Evolutionary conservation across 2,797 vertebrate species (phyloP).

Genomic region (Paratrypauchen microcephalus): DNA sequence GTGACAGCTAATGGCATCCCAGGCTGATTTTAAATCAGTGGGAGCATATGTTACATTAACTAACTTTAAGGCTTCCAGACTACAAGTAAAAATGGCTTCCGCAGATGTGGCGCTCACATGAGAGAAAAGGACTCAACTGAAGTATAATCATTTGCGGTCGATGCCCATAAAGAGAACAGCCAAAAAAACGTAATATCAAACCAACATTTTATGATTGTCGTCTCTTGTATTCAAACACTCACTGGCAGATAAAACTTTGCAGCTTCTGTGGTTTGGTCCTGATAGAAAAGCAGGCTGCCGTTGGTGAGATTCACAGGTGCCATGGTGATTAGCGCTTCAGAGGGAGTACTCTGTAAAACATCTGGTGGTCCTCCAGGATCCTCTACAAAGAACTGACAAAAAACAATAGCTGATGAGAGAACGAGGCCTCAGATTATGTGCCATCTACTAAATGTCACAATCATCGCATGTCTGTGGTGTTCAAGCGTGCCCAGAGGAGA

Average conservation of each 20-base stretch:
- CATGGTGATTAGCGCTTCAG: slow-evolving; percentile 56
- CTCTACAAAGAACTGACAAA: slow-evolving; percentile 88
- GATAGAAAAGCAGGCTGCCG: slow-evolving; percentile 66
- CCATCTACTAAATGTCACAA: neutral
- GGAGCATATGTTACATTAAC: too few species aligned
- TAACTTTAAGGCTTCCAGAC: too few species aligned
- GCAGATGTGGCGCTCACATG: too few species aligned
- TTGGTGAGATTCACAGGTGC: slow-evolving; percentile 83
- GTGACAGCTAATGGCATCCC: too few species aligned
- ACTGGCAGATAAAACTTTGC: slow-evolving; percentile 93
- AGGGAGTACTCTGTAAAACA: slow-evolving; percentile 51
- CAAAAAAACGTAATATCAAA: neutral
- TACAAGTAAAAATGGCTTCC: too few species aligned
- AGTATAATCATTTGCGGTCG: neutral
- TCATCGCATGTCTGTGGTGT: neutral
- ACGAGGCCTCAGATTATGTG: neutral
- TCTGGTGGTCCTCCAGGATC: slow-evolving; percentile 62
- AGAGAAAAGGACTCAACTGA: too few species aligned
- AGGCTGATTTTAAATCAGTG: too few species aligned
- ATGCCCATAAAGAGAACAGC: neutral
- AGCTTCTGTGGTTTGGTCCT: slow-evolving; percentile 66
- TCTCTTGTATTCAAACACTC: slow-evolving; percentile 56
- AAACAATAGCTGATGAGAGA: slow-evolving; percentile 2
- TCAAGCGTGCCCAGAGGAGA: slow-evolving; percentile 6
- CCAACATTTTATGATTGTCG: too few species aligned